phyloP scores from a whole-genome alignment of 2,113 vertebrate genomes.

The Sminthopsis crassicaudata region DNA sequence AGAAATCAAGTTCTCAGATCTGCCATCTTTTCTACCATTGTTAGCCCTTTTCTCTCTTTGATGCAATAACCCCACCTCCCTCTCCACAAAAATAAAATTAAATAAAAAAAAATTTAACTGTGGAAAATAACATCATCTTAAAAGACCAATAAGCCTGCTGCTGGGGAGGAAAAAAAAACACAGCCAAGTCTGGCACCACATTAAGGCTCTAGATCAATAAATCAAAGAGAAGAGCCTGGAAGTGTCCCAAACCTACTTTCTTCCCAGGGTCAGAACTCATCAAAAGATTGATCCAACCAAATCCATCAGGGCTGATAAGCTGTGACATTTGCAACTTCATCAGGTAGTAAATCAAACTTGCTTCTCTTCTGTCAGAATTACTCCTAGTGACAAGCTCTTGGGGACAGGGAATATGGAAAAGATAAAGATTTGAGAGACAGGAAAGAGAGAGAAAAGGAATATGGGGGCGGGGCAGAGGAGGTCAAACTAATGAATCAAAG shows the following conservation, averaged over 20 bases:
- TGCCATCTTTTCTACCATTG: not conserved
- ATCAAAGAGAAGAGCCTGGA: not conserved
- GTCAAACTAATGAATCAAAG: not conserved
- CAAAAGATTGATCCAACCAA: not conserved
- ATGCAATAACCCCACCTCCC: not conserved
- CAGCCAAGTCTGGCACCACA: rapidly evolving
- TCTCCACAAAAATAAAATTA: not conserved
- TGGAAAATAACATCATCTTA: no score
- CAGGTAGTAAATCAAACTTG: not conserved
- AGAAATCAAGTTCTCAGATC: not conserved
- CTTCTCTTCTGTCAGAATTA: not conserved
- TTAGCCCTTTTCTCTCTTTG: not conserved
- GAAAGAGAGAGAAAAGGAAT: not conserved
- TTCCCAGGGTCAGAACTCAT: not conserved
- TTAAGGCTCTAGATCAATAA: no score
- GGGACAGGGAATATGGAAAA: rapidly evolving
- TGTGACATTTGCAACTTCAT: not conserved
- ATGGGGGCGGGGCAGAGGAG: not conserved
- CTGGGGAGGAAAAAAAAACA: not conserved
- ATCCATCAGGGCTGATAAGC: not conserved
- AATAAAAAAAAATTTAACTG: not conserved
- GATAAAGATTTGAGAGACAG: rapidly evolving
- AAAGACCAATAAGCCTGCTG: rapidly evolving
- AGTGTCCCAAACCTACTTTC: not conserved
- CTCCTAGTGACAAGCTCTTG: not conserved